Base-by-base conservation (phyloP, 1,140 invertebrate species). In the Drosophila sucinea region DNA sequence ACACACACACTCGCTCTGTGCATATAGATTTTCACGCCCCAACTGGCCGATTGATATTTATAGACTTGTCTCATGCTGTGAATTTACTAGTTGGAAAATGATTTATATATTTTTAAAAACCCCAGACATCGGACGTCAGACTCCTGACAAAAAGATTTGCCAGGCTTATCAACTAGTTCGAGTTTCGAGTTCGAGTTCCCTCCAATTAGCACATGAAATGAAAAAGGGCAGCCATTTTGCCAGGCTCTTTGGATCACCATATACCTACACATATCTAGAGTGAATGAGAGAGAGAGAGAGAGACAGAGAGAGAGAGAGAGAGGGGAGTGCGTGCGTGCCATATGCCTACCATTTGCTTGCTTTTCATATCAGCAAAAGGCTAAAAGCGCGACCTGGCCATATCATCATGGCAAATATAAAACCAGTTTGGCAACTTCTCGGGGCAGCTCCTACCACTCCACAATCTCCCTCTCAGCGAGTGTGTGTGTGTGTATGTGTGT, bases 21-120 rank as follows among this genome's bases (percentile, higher is more conserved):
- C 11, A 41, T 51, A 51, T 47, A 47, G 60, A 71, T 85, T 81
- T 82, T 82, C 63, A 87, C 81, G 79, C 81, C 74, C 82, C 81
- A 70, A 79, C 69, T 67, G 62, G 32, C 40, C 47, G 57, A 40
- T 66, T 32, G 55, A 54, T 90, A 90, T 90, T 90, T 90, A 91
- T 91, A 91, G 90, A 77, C 81, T 86, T 86, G 81, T 91, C 81
- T 90, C 87, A 91, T 90, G 86, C 79, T 89, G 90, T 91, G 90
- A 77, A 81, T 87, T 78, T 77, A 87, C 79, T 90, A 90, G 90
- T 91, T 91, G 84, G 51, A 60, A 72, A 77, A 90, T 91, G 90
- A 91, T 91, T 90, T 90, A 91, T 90, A 85, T 72, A 89, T 89
- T 85, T 91, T 91, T 91, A 87, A 91, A 78, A 91, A 90, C 81